Conservation (phyloP, 2,113 vertebrate species). For the Pterocles orientalis region DNA sequence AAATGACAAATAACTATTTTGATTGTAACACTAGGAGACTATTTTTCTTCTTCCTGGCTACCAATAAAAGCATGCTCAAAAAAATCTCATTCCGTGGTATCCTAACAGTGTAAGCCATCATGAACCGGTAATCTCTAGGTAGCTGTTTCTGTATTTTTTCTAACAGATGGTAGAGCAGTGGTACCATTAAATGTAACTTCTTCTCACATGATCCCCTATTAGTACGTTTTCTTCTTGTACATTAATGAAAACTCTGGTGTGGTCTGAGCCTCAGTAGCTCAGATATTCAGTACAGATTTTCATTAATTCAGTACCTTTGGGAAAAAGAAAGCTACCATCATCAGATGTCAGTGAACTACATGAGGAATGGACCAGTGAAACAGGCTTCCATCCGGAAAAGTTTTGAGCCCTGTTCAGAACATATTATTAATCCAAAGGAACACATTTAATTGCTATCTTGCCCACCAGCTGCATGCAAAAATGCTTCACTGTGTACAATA, state of each 20-base stretch:
- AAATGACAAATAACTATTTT: not conserved
- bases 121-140: slow-evolving; percentile 26
- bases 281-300: slow-evolving; percentile 10
- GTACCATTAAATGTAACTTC: slow-evolving; percentile 41
- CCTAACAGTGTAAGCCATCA: not conserved
- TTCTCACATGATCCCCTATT: not conserved
- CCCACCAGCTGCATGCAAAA: not conserved
- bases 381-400: not conserved
- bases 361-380: not conserved
- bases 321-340: not conserved
- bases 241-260: not conserved
- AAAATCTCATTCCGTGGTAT: not conserved
- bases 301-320: not conserved
- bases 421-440: slow-evolving; percentile 1
- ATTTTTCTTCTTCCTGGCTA: slow-evolving; percentile 13
- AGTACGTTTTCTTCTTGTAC: not conserved
- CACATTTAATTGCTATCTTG: not conserved
- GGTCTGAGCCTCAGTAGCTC: not conserved
- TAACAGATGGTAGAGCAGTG: slow-evolving; percentile 13
- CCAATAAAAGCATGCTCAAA: not conserved
- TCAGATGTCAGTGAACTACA: slow-evolving; percentile 10
- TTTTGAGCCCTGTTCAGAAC: not conserved
- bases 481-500: not conserved
- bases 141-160: slow-evolving; percentile 17
- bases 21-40: not conserved